Conservation (phyloP, 2,797 vertebrate genomes). For the Lycodopsis pacificus region DNA sequence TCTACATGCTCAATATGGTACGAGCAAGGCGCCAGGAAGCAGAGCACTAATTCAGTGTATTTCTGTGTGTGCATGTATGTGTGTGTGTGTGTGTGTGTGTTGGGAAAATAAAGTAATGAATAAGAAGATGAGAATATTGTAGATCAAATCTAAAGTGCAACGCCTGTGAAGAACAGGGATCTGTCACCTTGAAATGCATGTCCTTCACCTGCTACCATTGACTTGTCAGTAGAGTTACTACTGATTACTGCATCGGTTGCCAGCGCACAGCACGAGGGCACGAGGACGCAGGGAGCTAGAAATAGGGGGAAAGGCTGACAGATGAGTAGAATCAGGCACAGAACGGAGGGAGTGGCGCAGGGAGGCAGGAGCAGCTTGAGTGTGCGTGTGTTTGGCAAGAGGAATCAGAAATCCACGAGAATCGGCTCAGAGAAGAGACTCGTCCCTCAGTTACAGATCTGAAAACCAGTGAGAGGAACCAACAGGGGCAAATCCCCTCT, state of each 20-base stretch:
- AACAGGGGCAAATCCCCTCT: conserved; percentile 45
- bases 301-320: conserved; percentile 62
- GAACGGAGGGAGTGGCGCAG: conserved; percentile 78
- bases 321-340: conserved; percentile 70
- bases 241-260: conserved; percentile 52
- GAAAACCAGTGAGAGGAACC: conserved; percentile 37
- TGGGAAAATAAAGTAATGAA: background rate
- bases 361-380: conserved; percentile 71
- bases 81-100: background rate
- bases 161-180: background rate
- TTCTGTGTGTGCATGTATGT: background rate
- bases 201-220: conserved; percentile 34
- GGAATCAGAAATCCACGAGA: conserved; percentile 70
- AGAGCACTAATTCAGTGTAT: conserved; percentile 24
- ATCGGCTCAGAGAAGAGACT: conserved; percentile 48
- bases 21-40: conserved; percentile 19
- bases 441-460: conserved; percentile 47
- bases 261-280: conserved; percentile 57
- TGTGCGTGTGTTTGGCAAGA: conserved; percentile 57
- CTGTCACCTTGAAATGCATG: conserved; percentile 25
- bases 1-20: conserved; percentile 36
- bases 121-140: background rate
- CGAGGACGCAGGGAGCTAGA: conserved; percentile 59
- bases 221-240: conserved; percentile 46
- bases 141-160: background rate